These are phyloP conservation scores for Lypha dubia DNA, from an alignment of 2,888 invertebrate species.

Conservation along the genomic window DNA sequence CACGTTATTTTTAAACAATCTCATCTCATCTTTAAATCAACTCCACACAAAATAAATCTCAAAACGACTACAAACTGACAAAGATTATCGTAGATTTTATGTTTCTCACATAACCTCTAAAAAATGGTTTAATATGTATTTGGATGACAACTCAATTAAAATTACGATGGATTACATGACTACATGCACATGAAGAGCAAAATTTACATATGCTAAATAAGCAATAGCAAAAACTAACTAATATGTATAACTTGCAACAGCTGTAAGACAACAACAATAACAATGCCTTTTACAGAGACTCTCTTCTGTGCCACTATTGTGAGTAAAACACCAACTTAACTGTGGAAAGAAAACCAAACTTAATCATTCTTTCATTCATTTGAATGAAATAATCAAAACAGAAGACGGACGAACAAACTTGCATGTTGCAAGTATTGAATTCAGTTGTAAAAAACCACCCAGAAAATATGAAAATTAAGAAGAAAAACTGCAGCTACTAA, in stretches of 20 bases:
- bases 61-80: neutral
- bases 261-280: conserved; percentile 32
- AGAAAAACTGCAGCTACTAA: conserved; percentile 41
- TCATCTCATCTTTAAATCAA: conserved; percentile 31
- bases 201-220: conserved; percentile 68
- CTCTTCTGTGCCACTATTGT: conserved; percentile 18
- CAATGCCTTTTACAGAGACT: conserved; percentile 25
- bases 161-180: conserved; percentile 70
- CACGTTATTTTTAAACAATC: conserved; percentile 39
- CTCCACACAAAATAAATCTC: conserved; percentile 51
- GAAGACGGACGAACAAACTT: too few species aligned
- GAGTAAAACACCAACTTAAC: conserved; percentile 23
- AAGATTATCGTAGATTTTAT: conserved; percentile 28
- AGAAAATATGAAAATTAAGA: conserved; percentile 65
- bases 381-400: conserved; percentile 22
- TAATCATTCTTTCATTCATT: conserved; percentile 1
- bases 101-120: conserved; percentile 66
- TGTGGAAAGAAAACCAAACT: conserved; percentile 32
- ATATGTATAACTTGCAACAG: neutral
- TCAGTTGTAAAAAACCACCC: conserved; percentile 61
- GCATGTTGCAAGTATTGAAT: conserved; percentile 55
- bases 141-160: conserved; percentile 72
- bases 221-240: conserved; percentile 26
- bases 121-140: conserved; percentile 68
- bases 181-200: conserved; percentile 67